Conservation (phyloP, 2,113 vertebrate genomes). For the Epinephelus moara region DNA sequence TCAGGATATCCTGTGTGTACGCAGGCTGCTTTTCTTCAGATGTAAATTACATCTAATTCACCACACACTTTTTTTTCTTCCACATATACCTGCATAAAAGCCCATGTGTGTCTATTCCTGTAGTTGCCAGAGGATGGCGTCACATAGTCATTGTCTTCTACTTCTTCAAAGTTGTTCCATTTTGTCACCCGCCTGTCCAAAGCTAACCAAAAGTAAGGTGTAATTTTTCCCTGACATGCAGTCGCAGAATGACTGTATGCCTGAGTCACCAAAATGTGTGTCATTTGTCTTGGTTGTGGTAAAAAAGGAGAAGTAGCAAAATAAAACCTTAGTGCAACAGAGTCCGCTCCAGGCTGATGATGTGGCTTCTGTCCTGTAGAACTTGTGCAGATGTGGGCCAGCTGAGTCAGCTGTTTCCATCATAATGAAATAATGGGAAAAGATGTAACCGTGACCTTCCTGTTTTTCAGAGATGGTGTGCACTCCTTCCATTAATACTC, state of each 20-base stretch:
- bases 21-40: background rate
- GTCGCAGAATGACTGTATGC: slow-evolving; percentile 48
- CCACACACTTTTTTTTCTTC: background rate
- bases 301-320: slow-evolving; percentile 48
- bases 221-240: slow-evolving; percentile 33
- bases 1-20: background rate
- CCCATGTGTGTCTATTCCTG: background rate
- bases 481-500: slow-evolving; percentile 2
- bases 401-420: slow-evolving; percentile 66
- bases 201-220: slow-evolving; percentile 6
- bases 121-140: slow-evolving; percentile 63
- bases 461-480: slow-evolving; percentile 26
- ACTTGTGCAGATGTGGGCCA: slow-evolving; percentile 39
- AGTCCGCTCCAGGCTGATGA: slow-evolving; percentile 33
- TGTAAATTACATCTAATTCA: background rate
- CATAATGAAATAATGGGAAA: slow-evolving; percentile 60
- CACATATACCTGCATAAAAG: background rate
- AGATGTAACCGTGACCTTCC: slow-evolving; percentile 30
- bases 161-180: slow-evolving; percentile 13
- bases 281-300: slow-evolving; percentile 63
- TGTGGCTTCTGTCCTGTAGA: slow-evolving; percentile 59
- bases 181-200: slow-evolving; percentile 30
- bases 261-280: slow-evolving; percentile 57
- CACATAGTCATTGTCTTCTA: background rate
- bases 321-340: slow-evolving; percentile 32